Percentiles rank a stretch among this genome's conserved stretches.
phyloP scores from a whole-genome alignment of 2,888 invertebrate species.

The Osmoderma eremita region DNA sequence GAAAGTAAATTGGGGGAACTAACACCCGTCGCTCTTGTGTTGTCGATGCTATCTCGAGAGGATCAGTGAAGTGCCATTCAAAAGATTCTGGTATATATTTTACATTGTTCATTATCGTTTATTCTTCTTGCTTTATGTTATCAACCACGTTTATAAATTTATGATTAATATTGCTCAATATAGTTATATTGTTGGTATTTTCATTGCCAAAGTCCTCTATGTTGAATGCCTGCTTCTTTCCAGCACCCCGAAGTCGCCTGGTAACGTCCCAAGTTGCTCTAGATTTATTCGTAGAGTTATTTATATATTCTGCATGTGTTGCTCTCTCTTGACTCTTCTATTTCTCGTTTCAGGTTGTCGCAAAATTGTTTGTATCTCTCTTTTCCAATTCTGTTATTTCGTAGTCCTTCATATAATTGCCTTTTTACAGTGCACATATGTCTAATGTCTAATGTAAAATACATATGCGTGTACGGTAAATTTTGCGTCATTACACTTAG shows the following conservation, averaged over 20 bases:
- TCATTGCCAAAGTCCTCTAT: neutral
- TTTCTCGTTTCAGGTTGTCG: neutral
- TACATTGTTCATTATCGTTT: neutral
- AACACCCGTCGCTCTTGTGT: neutral
- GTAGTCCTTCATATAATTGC: neutral
- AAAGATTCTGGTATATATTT: neutral
- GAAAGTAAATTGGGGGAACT: too few species aligned
- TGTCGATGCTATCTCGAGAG: neutral
- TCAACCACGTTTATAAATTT: neutral
- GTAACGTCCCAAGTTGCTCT: neutral
- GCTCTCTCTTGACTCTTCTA: neutral
- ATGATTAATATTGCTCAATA: neutral
- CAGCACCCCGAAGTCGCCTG: neutral
- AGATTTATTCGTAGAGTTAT: neutral
- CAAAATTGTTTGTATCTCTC: neutral
- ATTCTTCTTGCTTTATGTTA: neutral
- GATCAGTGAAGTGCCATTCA: neutral
- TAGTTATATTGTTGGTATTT: neutral
- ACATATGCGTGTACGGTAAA: too few species aligned
- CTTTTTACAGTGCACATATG: neutral
- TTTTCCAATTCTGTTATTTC: neutral
- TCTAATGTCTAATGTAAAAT: too few species aligned
- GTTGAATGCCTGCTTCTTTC: neutral
- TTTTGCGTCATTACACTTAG: too few species aligned
- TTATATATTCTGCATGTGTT: neutral